A percentile compares a stretch with the other conserved stretches of the same genome.
These are phyloP conservation scores for Syritta pipiens DNA, from an alignment of 2,888 invertebrate genomes.

Conservation along the genomic window DNA sequence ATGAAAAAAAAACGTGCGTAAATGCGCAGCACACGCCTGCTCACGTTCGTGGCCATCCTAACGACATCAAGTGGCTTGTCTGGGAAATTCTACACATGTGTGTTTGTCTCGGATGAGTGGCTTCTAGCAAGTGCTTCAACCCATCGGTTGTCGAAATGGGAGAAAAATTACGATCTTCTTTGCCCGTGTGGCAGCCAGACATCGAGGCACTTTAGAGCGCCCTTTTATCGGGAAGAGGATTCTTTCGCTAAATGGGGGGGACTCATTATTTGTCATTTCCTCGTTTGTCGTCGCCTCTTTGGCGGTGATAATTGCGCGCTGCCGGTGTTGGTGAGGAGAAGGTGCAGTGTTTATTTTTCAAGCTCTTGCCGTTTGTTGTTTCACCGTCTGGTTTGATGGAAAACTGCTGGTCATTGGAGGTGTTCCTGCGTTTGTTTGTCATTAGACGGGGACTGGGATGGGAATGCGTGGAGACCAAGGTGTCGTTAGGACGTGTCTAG, in stretches of 20 bases:
- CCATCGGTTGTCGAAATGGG: constrained; percentile 13
- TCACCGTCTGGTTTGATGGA: no score
- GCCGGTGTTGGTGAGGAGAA: no score
- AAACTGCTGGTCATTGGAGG: no score
- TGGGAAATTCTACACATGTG: constrained; percentile 23
- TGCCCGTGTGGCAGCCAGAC: neutral
- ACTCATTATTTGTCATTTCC: constrained; percentile 47
- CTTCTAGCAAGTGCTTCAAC: constrained; percentile 44
- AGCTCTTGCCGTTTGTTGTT: no score
- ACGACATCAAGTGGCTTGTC: constrained; percentile 49
- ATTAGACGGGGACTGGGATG: no score
- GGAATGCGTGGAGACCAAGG: no score
- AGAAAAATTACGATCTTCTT: constrained; percentile 23
- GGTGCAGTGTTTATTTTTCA: no score
- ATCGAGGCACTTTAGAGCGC: neutral
- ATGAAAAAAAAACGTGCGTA: constrained; percentile 8
- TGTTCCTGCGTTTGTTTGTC: no score
- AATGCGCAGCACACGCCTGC: neutral
- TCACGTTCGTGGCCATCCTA: neutral
- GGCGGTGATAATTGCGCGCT: no score
- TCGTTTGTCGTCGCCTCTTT: neutral
- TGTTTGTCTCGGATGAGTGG: constrained; percentile 32
- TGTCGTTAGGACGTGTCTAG: no score
- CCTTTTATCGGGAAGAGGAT: neutral
- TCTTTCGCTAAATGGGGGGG: constrained; percentile 33